Conservation (phyloP, 2,888 invertebrate genomes). For the Ischnura elegans region DNA sequence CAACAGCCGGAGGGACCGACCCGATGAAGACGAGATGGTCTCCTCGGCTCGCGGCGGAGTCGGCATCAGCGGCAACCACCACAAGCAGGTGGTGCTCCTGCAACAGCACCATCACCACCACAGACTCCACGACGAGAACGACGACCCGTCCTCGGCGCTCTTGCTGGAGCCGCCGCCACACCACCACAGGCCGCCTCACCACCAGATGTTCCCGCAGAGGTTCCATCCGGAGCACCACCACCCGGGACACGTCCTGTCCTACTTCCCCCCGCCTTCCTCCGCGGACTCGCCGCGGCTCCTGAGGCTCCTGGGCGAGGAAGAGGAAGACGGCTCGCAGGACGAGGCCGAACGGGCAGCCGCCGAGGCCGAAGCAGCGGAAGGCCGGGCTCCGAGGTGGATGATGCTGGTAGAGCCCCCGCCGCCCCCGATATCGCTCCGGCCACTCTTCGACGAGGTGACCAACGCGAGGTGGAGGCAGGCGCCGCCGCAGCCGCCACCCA, state of each 20-base stretch:
- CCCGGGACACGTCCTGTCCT: constrained; percentile 37
- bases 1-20: not conserved
- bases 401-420: constrained; percentile 55
- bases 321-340: constrained; percentile 10
- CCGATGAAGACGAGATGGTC: constrained; percentile 48
- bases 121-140: constrained; percentile 34
- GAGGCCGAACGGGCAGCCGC: constrained; percentile 47
- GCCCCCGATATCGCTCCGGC: constrained; percentile 47
- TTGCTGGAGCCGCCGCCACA: constrained; percentile 43
- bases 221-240: constrained; percentile 5
- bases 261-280: constrained; percentile 35
- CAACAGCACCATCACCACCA: constrained; percentile 60
- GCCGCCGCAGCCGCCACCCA: constrained; percentile 47
- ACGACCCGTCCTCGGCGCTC: constrained; percentile 28
- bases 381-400: constrained; percentile 51
- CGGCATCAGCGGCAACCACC: not conserved
- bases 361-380: constrained; percentile 48
- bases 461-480: constrained; percentile 61
- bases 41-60: not conserved
- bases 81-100: constrained; percentile 22
- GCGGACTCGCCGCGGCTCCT: constrained; percentile 45
- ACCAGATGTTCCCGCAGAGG: not conserved
- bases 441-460: constrained; percentile 52
- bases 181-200: not conserved
- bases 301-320: constrained; percentile 41